These are phyloP conservation scores for Eupithecia vulgata DNA, from an alignment of 2,888 invertebrate species.

Conservation along the genomic window DNA sequence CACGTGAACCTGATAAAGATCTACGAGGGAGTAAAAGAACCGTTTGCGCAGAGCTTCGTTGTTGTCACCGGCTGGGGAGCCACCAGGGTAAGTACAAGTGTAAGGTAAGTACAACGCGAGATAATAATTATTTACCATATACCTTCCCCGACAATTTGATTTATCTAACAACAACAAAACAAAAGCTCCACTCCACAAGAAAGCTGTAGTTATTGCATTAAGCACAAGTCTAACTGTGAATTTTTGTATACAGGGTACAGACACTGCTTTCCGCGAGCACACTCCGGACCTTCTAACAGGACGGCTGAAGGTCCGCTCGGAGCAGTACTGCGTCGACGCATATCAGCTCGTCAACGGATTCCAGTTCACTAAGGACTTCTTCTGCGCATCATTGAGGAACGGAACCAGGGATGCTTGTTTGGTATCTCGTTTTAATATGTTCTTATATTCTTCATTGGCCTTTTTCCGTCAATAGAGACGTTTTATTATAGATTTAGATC, in stretches of 20 bases:
- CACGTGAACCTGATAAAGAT: constrained; percentile 68
- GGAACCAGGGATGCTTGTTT: constrained; percentile 76
- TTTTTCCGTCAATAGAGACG: no score
- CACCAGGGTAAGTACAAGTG: constrained; percentile 64
- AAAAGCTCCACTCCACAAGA: no score
- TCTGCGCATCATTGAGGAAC: constrained; percentile 76
- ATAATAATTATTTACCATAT: not conserved
- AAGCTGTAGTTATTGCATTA: no score
- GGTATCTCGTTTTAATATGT: constrained; percentile 47
- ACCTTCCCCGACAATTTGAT: no score
- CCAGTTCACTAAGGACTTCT: constrained; percentile 74
- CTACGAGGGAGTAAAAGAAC: constrained; percentile 67
- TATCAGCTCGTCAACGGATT: constrained; percentile 78
- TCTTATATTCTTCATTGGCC: no score
- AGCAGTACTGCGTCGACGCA: constrained; percentile 71
- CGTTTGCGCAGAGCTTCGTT: constrained; percentile 73
- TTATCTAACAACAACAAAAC: no score
- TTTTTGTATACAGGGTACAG: constrained; percentile 58
- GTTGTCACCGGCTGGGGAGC: constrained; percentile 75
- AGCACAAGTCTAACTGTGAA: no score
- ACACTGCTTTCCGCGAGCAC: constrained; percentile 69
- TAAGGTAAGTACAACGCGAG: not conserved
- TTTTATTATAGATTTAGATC: no score
- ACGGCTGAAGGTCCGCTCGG: constrained; percentile 74
- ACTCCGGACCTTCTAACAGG: constrained; percentile 66